These are phyloP conservation scores for Andrena hattorfiana DNA, from an alignment of 2,888 invertebrate genomes.

Conservation along the genomic window DNA sequence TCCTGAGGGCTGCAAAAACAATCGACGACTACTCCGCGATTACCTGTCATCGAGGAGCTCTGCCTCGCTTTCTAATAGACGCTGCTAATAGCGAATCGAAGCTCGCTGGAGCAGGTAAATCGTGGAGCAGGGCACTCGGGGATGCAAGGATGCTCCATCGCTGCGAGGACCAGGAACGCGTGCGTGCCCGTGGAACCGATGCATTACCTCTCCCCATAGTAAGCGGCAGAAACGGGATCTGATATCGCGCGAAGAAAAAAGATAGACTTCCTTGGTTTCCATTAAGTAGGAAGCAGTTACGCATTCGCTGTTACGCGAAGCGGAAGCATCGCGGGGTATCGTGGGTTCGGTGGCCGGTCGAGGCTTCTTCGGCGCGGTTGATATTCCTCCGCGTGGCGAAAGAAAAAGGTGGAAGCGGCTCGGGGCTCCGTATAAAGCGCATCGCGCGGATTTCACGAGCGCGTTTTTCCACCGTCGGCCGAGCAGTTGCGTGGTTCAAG, in stretches of 20 bases:
- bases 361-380: conserved; percentile 63
- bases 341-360: conserved; percentile 76
- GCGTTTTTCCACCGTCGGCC: not conserved
- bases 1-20: too few species aligned
- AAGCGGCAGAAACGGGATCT: conserved; percentile 51
- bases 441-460: conserved; percentile 5
- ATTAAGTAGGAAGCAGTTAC: conserved; percentile 76
- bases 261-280: conserved; percentile 65
- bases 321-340: conserved; percentile 74
- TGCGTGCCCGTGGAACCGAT: conserved; percentile 10
- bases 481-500: conserved; percentile 5
- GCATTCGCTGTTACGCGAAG: conserved; percentile 75
- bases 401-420: conserved; percentile 9
- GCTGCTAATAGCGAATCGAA: not conserved
- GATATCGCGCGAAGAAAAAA: conserved; percentile 53
- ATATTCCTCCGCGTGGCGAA: conserved; percentile 34
- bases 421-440: conserved; percentile 10
- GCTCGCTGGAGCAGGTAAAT: not conserved
- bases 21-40: too few species aligned
- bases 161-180: not conserved
- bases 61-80: too few species aligned
- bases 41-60: too few species aligned
- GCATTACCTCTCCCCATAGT: not conserved
- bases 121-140: not conserved
- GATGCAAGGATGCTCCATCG: not conserved